phyloP scores from a whole-genome alignment of 2,113 vertebrate genomes.

The Heptranchias perlo region DNA sequence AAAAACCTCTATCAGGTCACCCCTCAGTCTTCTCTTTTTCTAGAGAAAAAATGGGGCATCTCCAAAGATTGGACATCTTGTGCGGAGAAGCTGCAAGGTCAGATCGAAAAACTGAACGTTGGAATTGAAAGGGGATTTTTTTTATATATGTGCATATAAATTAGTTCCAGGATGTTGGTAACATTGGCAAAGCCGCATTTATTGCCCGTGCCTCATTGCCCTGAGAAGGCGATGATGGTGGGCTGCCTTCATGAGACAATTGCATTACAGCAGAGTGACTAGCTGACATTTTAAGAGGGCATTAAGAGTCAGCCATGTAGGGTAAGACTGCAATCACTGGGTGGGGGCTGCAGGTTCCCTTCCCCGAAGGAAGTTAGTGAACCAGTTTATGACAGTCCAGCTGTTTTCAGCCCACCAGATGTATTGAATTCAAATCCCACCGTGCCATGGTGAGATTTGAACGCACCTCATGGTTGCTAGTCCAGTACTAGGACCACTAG shows the following conservation, averaged over 20 bases:
- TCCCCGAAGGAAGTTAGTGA: not conserved
- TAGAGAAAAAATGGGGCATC: no score
- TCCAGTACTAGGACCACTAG: not conserved
- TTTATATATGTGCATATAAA: not conserved
- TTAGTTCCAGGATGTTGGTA: not conserved
- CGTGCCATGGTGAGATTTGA: not conserved
- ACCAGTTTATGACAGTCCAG: not conserved
- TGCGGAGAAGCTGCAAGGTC: not conserved
- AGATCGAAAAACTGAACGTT: not conserved
- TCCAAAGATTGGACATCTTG: not conserved
- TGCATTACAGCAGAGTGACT: not conserved
- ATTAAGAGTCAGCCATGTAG: not conserved
- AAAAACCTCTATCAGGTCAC: no score
- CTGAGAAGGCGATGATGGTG: not conserved
- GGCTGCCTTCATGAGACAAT: not conserved
- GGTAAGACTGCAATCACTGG: not conserved
- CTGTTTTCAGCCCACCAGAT: not conserved
- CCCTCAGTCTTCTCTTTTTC: no score
- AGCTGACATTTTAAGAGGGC: not conserved
- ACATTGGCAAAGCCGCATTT: not conserved
- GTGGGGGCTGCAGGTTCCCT: not conserved
- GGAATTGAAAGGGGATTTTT: not conserved
- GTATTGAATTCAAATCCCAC: not conserved
- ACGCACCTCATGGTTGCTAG: not conserved
- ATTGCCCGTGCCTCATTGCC: not conserved